These are phyloP conservation scores for Amia ocellicauda DNA, from an alignment of 2,113 vertebrate genomes.

Conservation along the genomic window DNA sequence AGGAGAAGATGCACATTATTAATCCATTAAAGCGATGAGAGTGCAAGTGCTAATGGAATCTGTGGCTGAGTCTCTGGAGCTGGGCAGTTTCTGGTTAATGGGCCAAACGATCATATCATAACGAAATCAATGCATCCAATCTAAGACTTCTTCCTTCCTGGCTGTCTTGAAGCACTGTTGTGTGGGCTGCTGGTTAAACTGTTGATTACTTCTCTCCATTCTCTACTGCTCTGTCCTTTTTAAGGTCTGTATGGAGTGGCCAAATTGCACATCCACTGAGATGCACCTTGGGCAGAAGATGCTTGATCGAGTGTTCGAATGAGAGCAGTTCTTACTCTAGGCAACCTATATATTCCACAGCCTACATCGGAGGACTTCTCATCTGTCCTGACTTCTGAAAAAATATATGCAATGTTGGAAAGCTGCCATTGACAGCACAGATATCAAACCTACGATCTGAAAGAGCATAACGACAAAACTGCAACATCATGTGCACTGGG, in stretches of 20 bases:
- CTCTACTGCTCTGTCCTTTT: no score
- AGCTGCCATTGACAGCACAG: not conserved
- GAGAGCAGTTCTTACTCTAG: no score
- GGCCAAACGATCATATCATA: not conserved
- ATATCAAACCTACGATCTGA: no score
- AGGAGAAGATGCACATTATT: not conserved
- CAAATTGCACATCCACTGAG: no score
- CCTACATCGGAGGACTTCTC: not conserved
- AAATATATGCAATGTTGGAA: not conserved
- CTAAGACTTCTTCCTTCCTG: not conserved
- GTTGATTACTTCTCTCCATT: no score
- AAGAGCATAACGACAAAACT: no score
- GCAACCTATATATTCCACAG: no score
- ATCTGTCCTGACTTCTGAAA: not conserved
- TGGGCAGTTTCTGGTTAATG: not conserved
- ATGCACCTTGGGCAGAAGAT: no score
- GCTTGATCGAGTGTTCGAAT: no score
- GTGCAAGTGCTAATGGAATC: conserved; percentile 1
- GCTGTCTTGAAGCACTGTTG: not conserved
- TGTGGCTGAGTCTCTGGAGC: not conserved
- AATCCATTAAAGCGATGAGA: conserved; percentile 1
- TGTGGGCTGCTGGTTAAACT: no score
- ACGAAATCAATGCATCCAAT: conserved; percentile 11
- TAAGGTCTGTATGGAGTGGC: no score
- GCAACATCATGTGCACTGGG: no score